phyloP scores from a whole-genome alignment of 2,113 vertebrate genomes.

The Electrona antarctica region DNA sequence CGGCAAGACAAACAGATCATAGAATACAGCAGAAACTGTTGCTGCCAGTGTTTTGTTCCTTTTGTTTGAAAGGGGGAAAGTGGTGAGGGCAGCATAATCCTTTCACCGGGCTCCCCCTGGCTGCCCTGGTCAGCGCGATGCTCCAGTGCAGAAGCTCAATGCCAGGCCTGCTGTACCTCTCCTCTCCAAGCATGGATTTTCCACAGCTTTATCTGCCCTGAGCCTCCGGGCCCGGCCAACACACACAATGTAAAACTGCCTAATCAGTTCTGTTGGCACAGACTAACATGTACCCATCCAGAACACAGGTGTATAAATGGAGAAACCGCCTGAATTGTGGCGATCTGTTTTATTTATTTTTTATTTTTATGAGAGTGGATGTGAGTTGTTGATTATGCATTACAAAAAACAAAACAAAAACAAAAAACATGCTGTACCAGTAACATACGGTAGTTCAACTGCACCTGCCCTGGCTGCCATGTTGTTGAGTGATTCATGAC shows the following conservation, averaged over 20 bases:
- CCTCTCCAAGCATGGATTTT: slow-evolving; percentile 75
- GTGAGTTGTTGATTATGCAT: slow-evolving; percentile 12
- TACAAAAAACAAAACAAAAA: slow-evolving; percentile 6
- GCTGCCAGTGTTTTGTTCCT: slow-evolving; percentile 71
- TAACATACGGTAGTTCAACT: neutral
- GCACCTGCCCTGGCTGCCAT: neutral
- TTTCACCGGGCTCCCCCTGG: slow-evolving; percentile 68
- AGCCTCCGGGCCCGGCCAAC: slow-evolving; percentile 57
- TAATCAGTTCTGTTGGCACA: slow-evolving; percentile 77
- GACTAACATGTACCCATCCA: slow-evolving; percentile 53
- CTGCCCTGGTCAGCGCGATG: slow-evolving; percentile 72
- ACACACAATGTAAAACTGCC: slow-evolving; percentile 76
- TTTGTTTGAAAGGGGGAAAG: slow-evolving; percentile 66
- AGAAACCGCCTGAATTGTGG: slow-evolving; percentile 46
- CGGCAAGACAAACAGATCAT: slow-evolving; percentile 66
- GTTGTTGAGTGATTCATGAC: neutral
- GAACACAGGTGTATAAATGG: slow-evolving; percentile 37
- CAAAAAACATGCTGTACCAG: neutral
- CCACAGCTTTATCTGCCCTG: slow-evolving; percentile 72
- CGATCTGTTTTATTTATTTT: neutral
- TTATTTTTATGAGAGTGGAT: slow-evolving; percentile 15
- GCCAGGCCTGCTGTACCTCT: slow-evolving; percentile 48
- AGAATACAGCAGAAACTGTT: slow-evolving; percentile 72
- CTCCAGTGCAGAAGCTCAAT: slow-evolving; percentile 75
- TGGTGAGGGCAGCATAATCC: slow-evolving; percentile 76